phyloP scores from a whole-genome alignment of 2,888 invertebrate species.

The Sturmia bella region DNA sequence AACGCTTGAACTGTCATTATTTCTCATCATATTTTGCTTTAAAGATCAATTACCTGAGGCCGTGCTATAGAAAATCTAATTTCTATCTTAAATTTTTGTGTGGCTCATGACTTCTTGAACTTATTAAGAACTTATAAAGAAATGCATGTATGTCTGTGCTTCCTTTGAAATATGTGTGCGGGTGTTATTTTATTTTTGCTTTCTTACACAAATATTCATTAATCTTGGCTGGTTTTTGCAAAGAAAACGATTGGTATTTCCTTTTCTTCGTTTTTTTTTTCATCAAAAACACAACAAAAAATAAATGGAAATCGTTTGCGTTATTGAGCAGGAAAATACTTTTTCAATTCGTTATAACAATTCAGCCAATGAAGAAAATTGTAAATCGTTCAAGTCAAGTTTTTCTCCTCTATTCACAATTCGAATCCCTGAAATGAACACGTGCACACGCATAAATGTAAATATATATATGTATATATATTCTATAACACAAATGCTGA shows the following conservation, averaged over 20 bases:
- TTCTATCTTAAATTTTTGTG: background rate
- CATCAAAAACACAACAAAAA: background rate
- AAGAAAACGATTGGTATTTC: slow-evolving; percentile 9
- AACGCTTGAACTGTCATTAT: too few relatives aligned
- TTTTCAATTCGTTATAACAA: slow-evolving; percentile 40
- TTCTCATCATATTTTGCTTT: too few relatives aligned
- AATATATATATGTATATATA: too few relatives aligned
- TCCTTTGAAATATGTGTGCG: too few relatives aligned
- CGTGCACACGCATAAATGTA: background rate
- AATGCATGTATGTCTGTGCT: too few relatives aligned
- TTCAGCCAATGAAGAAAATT: slow-evolving; percentile 21
- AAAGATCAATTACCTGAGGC: too few relatives aligned
- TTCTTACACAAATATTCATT: slow-evolving; percentile 42
- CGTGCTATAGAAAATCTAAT: too few relatives aligned
- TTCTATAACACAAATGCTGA: slow-evolving; percentile 34
- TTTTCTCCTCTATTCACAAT: background rate
- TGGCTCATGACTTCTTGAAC: background rate
- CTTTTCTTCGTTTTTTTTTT: background rate
- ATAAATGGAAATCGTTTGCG: slow-evolving; percentile 20
- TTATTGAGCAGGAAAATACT: slow-evolving; percentile 50
- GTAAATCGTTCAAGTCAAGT: background rate
- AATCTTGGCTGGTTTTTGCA: slow-evolving; percentile 44
- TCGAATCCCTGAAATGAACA: background rate
- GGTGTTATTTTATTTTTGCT: slow-evolving; percentile 21
- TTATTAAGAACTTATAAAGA: too few relatives aligned